Base-by-base conservation (phyloP, 2,113 vertebrate species). In the Proterorhinus semilunaris region DNA sequence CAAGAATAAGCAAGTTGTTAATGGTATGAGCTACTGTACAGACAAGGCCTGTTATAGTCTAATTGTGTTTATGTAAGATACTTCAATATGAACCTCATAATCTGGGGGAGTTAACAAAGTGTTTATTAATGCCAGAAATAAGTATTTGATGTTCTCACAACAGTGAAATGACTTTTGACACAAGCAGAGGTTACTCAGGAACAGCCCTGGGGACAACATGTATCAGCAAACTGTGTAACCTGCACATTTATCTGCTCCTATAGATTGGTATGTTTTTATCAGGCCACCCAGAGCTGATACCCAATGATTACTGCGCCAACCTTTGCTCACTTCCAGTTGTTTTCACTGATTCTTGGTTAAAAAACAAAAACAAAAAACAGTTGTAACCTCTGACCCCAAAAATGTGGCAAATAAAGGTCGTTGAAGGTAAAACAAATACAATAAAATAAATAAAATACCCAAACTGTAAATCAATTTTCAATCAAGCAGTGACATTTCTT, bases 291-390 rank as follows among this genome's bases (percentile, higher is more conserved):
- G 57, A 51, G 46, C 67, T 12, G 61, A 54, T 9, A 16, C 36
- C 46, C 62, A 64, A 57, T 51, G 52, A 64, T 79, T 73, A 78
- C 54, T 62, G 15, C 0, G 5, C 55, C 7, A 53, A 66, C 81
- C 79, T 86, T 83, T 87, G 81, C 83, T 75, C 81, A 8, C 47
- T 46, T 48, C 0, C 11, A 12, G 10, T 7, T 63, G n/a, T 61
- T 61, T 61, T 61, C 42, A 44, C 13, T 44, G 58, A 61, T 61
- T 61, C 42, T 61, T 1, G 8, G 36, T 59, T 1, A 43, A 43
- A 59, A 59, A 15, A 21, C 21, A 36, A 36, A 36, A 36, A 36
- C 3, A 36, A 5, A 36, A 36, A 36, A 5, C 36, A 43, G 11
- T n/a, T 42, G 6, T 61, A n/a, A 44, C 36, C 36, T 42, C 36